These are phyloP conservation scores for Lagorchestes hirsutus DNA, from an alignment of 2,797 vertebrate species.

Conservation along the genomic window DNA sequence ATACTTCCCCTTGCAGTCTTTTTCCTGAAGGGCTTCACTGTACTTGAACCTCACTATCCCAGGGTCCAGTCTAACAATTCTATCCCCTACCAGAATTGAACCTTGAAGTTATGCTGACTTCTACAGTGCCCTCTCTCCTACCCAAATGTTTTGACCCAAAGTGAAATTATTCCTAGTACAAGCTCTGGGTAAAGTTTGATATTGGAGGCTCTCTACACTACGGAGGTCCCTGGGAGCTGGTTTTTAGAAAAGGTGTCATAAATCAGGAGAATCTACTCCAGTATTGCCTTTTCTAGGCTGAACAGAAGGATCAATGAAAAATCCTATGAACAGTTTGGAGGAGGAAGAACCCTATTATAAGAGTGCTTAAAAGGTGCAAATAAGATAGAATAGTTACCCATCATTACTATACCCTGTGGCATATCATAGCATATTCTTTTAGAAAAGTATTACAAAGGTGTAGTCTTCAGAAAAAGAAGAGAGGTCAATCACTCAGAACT, in stretches of 20 bases:
- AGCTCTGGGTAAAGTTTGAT: background rate
- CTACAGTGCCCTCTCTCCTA: background rate
- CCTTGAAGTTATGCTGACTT: background rate
- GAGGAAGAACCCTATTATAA: background rate
- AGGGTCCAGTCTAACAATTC: background rate
- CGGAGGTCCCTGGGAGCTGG: background rate
- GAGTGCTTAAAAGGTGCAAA: background rate
- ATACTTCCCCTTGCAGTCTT: background rate
- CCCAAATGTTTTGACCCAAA: background rate
- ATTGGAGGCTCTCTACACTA: background rate
- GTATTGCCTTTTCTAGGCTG: background rate
- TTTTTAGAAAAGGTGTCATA: background rate
- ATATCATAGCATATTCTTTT: background rate
- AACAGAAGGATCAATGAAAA: background rate
- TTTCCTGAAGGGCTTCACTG: background rate
- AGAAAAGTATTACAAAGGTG: background rate
- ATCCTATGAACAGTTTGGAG: background rate
- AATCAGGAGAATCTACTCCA: background rate
- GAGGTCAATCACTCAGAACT: background rate
- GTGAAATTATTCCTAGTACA: background rate
- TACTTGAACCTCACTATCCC: background rate
- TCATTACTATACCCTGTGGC: background rate
- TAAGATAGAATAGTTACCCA: background rate
- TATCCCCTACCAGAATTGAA: background rate
- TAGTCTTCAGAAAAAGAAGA: constrained; percentile 1